Conservation (phyloP, 2,888 invertebrate genomes). For the Junonia oenone region DNA sequence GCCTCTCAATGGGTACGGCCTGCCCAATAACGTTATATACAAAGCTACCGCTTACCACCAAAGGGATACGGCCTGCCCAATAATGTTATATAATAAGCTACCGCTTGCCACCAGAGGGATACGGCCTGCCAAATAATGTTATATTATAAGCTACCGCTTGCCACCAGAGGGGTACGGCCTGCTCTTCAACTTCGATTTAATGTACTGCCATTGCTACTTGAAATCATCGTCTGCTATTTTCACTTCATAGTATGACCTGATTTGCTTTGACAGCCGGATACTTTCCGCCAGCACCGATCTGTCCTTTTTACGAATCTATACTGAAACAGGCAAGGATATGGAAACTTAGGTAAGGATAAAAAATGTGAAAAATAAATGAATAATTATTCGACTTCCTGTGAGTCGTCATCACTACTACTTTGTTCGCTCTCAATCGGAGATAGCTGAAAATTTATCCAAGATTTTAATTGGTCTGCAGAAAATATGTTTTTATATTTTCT, state of each 20-base stretch:
- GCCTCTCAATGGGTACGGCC: too few relatives aligned
- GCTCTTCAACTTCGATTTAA: too few relatives aligned
- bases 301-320: not conserved
- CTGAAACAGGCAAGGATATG: not conserved
- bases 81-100: too few relatives aligned
- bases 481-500: conserved; percentile 13
- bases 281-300: not conserved
- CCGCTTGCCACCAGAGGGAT: not conserved
- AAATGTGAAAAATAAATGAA: not conserved
- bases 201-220: too few relatives aligned
- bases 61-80: too few relatives aligned
- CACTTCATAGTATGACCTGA: too few relatives aligned
- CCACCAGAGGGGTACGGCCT: not conserved
- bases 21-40: too few relatives aligned
- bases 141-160: not conserved
- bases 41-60: not conserved
- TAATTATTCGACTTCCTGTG: not conserved
- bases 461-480: conserved; percentile 14
- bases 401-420: not conserved
- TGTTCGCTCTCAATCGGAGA: not conserved
- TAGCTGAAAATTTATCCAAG: conserved; percentile 8
- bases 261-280: not conserved
- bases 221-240: too few relatives aligned
- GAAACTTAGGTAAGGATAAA: not conserved
- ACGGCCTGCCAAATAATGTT: not conserved